Conservation (phyloP, 1,140 invertebrate species). For the Pseudomyrmex cubaensis region DNA sequence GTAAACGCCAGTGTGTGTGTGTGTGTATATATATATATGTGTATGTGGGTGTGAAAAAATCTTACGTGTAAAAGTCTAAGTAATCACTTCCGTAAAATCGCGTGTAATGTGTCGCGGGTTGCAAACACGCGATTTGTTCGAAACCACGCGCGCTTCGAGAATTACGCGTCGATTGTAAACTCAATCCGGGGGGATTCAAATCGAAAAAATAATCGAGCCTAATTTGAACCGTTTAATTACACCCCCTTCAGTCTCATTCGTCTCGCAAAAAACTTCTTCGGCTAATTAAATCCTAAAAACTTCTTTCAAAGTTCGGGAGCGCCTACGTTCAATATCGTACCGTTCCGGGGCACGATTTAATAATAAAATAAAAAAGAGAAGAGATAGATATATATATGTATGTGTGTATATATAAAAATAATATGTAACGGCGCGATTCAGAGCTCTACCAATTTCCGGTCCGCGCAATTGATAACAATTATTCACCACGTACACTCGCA, state of each 20-base stretch:
- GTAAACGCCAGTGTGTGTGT: conserved; percentile 15
- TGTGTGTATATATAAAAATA: conserved; percentile 19
- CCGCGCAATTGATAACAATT: conserved; percentile 35
- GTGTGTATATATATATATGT: no score
- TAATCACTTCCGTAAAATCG: conserved; percentile 24
- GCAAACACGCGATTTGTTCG: conserved; percentile 20
- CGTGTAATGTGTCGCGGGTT: background rate
- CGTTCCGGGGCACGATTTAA: conserved; percentile 18
- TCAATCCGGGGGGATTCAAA: conserved; percentile 30
- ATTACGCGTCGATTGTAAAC: conserved; percentile 24
- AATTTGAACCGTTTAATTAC: conserved; percentile 45
- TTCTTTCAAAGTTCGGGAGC: conserved; percentile 33
- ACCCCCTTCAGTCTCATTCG: conserved; percentile 54
- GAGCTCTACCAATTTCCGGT: conserved; percentile 19
- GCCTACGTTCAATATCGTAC: conserved; percentile 39
- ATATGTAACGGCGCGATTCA: conserved; percentile 17
- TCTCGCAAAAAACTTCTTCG: conserved; percentile 49
- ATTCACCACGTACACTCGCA: conserved; percentile 27
- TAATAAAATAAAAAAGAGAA: conserved; percentile 21
- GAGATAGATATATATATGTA: background rate
- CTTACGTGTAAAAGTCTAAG: conserved; percentile 41
- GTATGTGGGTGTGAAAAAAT: background rate
- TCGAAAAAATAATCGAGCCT: background rate
- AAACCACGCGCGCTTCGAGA: background rate
- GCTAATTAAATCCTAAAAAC: conserved; percentile 48